A percentile compares a stretch with the other conserved stretches of the same genome.
These are phyloP conservation scores for Polypterus bichir DNA, from an alignment of 2,113 vertebrate genomes.

Conservation along the genomic window DNA sequence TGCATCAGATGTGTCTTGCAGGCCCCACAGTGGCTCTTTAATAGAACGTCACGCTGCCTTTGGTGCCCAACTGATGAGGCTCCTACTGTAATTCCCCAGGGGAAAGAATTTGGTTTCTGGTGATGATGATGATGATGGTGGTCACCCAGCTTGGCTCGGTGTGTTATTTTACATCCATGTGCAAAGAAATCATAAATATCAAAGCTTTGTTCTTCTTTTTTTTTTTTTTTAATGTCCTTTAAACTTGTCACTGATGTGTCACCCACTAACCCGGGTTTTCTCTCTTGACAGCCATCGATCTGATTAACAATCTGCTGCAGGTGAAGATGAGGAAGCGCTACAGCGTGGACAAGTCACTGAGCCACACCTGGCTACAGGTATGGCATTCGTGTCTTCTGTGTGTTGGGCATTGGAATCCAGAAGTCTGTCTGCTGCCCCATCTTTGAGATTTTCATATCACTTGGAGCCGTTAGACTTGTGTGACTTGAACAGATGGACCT, in stretches of 20 bases:
- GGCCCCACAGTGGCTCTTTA: too few relatives aligned
- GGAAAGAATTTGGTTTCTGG: background rate
- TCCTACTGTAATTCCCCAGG: background rate
- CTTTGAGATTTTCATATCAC: too few relatives aligned
- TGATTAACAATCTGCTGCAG: conserved; percentile 87
- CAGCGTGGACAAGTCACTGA: conserved; percentile 86
- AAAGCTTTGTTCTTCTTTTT: background rate
- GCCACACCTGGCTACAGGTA: conserved; percentile 80
- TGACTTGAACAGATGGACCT: too few relatives aligned
- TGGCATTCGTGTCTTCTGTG: background rate
- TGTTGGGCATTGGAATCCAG: too few relatives aligned
- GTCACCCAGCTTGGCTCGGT: background rate
- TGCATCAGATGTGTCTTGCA: too few relatives aligned
- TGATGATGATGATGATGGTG: background rate
- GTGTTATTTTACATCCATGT: background rate
- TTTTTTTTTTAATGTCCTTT: background rate
- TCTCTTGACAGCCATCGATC: conserved; percentile 58
- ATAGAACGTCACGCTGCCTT: too few relatives aligned
- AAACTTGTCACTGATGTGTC: background rate
- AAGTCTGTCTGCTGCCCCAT: too few relatives aligned
- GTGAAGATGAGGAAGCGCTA: conserved; percentile 90
- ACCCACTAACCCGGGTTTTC: background rate
- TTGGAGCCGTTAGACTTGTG: too few relatives aligned
- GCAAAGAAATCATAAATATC: background rate
- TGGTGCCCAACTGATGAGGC: too few relatives aligned